phyloP scores from a whole-genome alignment of 2,888 invertebrate species.

The Drosophila hamatofila region DNA sequence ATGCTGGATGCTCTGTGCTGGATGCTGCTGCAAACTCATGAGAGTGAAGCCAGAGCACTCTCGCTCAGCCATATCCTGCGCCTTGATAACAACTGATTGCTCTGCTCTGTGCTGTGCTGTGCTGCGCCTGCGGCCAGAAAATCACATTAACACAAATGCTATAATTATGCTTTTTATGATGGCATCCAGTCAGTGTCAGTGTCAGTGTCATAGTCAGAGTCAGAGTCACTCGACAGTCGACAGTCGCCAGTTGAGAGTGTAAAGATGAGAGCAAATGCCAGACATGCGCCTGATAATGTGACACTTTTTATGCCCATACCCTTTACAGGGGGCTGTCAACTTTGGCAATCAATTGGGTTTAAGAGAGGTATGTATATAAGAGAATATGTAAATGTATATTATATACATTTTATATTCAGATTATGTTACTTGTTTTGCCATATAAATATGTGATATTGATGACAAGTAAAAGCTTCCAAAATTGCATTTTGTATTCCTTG shows the following conservation, averaged over 20 bases:
- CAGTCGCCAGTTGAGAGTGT: conserved; percentile 15
- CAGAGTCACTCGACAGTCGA: not conserved
- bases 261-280: conserved; percentile 15
- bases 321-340: not conserved
- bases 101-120: conserved; percentile 24
- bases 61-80: conserved; percentile 10
- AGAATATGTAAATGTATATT: too few relatives aligned
- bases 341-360: not conserved
- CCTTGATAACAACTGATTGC: conserved; percentile 15
- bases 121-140: conserved; percentile 76
- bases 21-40: conserved; percentile 16
- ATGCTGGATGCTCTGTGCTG: conserved; percentile 9
- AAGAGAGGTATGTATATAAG: too few relatives aligned
- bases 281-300: conserved; percentile 35
- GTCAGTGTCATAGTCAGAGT: conserved; percentile 12
- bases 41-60: conserved; percentile 28
- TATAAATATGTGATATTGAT: too few relatives aligned
- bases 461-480: too few relatives aligned
- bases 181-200: conserved; percentile 48
- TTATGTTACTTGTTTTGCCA: too few relatives aligned
- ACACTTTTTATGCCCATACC: conserved; percentile 12
- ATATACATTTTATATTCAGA: too few relatives aligned
- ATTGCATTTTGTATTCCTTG: too few relatives aligned
- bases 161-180: conserved; percentile 81
- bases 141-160: conserved; percentile 83